phyloP scores from a whole-genome alignment of 2,113 vertebrate genomes.

The Hiodon tergisus region DNA sequence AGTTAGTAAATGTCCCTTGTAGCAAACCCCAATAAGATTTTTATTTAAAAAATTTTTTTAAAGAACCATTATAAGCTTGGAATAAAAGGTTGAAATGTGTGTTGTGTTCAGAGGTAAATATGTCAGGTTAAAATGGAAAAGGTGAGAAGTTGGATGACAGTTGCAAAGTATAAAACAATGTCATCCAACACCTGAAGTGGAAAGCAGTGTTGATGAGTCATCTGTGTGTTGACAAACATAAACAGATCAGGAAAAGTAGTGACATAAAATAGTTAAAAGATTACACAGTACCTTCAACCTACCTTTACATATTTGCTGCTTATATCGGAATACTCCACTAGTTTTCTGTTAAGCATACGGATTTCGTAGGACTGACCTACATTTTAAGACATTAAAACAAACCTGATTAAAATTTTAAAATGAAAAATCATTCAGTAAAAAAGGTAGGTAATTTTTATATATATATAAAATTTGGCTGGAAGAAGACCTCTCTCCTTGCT shows the following conservation, averaged over 20 bases:
- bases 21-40: no score
- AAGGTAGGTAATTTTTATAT: conserved; percentile 39
- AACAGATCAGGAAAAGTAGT: conserved; percentile 32
- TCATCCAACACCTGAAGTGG: conserved; percentile 36
- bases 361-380: conserved; percentile 98
- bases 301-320: conserved; percentile 92
- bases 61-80: neutral
- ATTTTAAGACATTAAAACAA: conserved; percentile 63
- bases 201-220: conserved; percentile 36
- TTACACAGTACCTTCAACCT: conserved; percentile 52
- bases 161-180: conserved; percentile 37
- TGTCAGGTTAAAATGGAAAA: neutral
- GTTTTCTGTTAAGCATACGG: conserved; percentile 88
- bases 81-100: neutral
- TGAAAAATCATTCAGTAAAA: conserved; percentile 46
- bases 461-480: neutral
- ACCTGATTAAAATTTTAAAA: conserved; percentile 54
- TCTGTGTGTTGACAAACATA: conserved; percentile 31
- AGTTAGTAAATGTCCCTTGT: no score
- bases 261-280: conserved; percentile 36
- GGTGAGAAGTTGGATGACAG: conserved; percentile 39
- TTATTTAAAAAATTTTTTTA: neutral
- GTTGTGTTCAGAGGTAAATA: neutral
- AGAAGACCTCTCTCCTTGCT: neutral
- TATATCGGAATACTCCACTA: conserved; percentile 87